These are phyloP conservation scores for Neotoxoptera formosana DNA, from an alignment of 1,140 invertebrate species.

Conservation along the genomic window DNA sequence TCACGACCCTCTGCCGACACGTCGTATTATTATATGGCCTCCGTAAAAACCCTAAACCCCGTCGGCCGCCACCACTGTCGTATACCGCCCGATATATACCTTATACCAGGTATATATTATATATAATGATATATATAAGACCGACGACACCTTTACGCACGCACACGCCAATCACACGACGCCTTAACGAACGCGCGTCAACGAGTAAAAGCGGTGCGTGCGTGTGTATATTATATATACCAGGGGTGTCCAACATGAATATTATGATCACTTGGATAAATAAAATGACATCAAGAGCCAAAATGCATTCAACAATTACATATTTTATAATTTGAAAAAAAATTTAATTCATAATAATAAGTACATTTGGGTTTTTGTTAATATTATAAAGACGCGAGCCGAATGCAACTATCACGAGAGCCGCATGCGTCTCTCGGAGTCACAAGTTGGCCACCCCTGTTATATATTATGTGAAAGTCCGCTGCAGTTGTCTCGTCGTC, in stretches of 20 bases:
- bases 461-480: neutral
- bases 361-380: no score
- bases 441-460: no score
- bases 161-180: neutral
- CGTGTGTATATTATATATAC: neutral
- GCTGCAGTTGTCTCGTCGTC: neutral
- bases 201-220: neutral
- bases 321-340: no score
- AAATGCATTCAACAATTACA: no score
- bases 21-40: neutral
- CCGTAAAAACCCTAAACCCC: neutral
- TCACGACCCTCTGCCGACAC: neutral
- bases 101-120: neutral
- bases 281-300: no score
- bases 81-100: neutral
- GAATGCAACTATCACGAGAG: no score
- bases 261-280: no score
- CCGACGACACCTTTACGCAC: neutral
- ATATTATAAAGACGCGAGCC: no score
- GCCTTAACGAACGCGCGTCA: neutral
- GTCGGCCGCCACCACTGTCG: neutral
- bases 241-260: no score
- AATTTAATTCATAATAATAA: no score
- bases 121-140: neutral
- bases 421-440: no score